phyloP scores from a whole-genome alignment of 2,888 invertebrate species.

The Phoenoteleia sp. region DNA sequence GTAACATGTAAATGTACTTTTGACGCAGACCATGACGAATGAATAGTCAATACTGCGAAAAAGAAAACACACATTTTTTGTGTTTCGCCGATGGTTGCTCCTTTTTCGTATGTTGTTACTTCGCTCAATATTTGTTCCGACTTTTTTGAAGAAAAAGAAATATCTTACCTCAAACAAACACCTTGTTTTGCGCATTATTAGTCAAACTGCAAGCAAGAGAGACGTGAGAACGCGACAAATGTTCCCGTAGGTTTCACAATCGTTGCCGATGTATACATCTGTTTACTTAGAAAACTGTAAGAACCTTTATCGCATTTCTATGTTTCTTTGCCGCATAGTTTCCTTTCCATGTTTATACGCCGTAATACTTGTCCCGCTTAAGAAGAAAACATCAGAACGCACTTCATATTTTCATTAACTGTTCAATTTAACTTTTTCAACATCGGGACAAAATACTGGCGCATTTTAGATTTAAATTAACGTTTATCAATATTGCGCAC shows the following conservation, averaged over 20 bases:
- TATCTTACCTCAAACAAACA: conserved; percentile 22
- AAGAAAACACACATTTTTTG: too few species aligned
- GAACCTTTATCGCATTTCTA: conserved; percentile 42
- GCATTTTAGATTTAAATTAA: background rate
- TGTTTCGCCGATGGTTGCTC: too few species aligned
- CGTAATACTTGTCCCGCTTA: conserved; percentile 23
- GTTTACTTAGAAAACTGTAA: conserved; percentile 26
- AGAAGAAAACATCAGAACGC: conserved; percentile 14
- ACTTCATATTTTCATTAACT: background rate
- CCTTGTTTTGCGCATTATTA: conserved; percentile 53
- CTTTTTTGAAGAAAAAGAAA: conserved; percentile 18
- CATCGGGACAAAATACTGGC: background rate
- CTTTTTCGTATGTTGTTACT: conserved; percentile 14
- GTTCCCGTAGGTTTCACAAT: conserved; percentile 32
- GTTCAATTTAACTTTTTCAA: background rate
- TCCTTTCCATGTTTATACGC: conserved; percentile 30
- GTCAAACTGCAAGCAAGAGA: conserved; percentile 44
- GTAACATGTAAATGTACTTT: too few species aligned
- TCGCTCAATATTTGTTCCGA: conserved; percentile 27
- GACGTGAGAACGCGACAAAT: conserved; percentile 59
- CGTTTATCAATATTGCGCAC: background rate
- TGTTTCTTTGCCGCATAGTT: conserved; percentile 23
- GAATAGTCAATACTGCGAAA: too few species aligned
- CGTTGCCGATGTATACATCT: conserved; percentile 18
- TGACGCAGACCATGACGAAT: too few species aligned